phyloP scores from a whole-genome alignment of 1,140 invertebrate species.

The Acromyrmex heyeri region DNA sequence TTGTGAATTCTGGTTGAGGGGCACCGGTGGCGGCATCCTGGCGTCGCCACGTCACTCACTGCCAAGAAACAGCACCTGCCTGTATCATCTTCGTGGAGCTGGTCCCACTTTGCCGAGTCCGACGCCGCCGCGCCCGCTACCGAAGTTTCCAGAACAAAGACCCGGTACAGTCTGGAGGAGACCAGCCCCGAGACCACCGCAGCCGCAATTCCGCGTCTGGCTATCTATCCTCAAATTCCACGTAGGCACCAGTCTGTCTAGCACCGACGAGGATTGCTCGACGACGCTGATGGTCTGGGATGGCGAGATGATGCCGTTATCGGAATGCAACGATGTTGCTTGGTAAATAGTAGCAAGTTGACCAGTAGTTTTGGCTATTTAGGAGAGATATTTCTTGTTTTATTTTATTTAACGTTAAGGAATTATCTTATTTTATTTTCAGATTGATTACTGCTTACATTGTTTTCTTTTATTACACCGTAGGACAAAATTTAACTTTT shows the following conservation, averaged over 20 bases:
- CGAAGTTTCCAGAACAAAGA: slow-evolving; percentile 88
- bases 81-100: slow-evolving; percentile 92
- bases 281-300: slow-evolving; percentile 94
- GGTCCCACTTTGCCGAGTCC: slow-evolving; percentile 88
- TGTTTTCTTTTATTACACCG: neutral
- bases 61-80: slow-evolving; percentile 94
- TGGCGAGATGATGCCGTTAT: slow-evolving; percentile 91
- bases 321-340: slow-evolving; percentile 92
- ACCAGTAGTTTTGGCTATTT: neutral
- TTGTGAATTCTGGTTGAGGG: slow-evolving; percentile 95
- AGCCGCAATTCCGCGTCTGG: slow-evolving; percentile 93
- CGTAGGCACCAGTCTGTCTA: slow-evolving; percentile 88
- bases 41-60: slow-evolving; percentile 93
- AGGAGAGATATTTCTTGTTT: neutral
- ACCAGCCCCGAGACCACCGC: slow-evolving; percentile 87
- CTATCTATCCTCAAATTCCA: slow-evolving; percentile 95
- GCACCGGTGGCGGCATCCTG: slow-evolving; percentile 91
- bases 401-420: neutral
- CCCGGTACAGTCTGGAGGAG: slow-evolving; percentile 87
- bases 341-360: slow-evolving; percentile 87
- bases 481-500: no score
- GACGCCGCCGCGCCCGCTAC: slow-evolving; percentile 87
- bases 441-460: neutral
- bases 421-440: neutral
- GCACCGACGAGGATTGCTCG: slow-evolving; percentile 90